Base-by-base conservation (phyloP, 2,888 invertebrate species). In the Coenonympha arcania region DNA sequence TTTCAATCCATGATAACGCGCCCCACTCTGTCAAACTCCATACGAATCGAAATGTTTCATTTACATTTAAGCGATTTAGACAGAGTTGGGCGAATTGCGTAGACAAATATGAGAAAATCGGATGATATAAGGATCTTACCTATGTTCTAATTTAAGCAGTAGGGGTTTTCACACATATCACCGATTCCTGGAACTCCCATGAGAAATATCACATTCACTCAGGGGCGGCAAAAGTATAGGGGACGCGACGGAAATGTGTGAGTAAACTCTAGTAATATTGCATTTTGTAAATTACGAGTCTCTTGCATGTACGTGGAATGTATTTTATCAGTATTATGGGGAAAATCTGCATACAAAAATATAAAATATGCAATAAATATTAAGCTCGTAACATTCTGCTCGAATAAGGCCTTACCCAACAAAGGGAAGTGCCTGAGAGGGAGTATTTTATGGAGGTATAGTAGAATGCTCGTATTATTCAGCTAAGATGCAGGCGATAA, bases 131-230 rank as follows among this genome's bases (percentile, higher is more conserved):
- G 11, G 9, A 6, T 20, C 11, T 13, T 13, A 20, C 42, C 6
- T 18, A 19, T 36, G 39, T 22, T 18, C 30, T 40, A 24, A 47
- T 33, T 31, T 28, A 43, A 31, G 26, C 31, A 62, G 63, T 59
- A 65, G 64, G 66, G 63, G 68, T 73, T 73, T 74, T 71, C 66
- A 69, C 72, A 73, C 69, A 76, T 79, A 78, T 74, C 73, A 73
- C 76, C 69, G 65, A 63, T 54, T 64, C 62, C 62, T 69, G 65
- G 64, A 68, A 68, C 64, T 80, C 82, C 83, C 83, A 71, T 61
- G 83, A 78, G 83, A 79, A 78, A 77, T 79, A 65, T 62, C 60
- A 58, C 64, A 71, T 68, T 64, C 77, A 77, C 73, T 74, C 73
- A 64, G 78, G 79, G 80, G 68, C 64, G 61, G 61, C 20, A 18